phyloP scores from a whole-genome alignment of 2,888 invertebrate genomes.

The Trachelus troglodyta region DNA sequence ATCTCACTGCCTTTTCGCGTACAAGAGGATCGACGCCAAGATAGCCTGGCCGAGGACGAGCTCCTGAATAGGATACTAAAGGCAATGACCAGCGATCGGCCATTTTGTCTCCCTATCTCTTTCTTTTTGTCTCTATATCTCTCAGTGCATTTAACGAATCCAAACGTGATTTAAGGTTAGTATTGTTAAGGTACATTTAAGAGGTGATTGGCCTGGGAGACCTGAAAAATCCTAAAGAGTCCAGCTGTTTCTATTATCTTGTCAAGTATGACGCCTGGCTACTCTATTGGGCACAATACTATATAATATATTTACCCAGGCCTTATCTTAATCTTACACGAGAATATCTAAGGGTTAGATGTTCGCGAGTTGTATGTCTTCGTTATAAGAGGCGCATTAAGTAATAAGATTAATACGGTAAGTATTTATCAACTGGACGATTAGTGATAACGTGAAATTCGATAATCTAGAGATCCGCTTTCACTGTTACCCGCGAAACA shows the following conservation, averaged over 20 bases:
- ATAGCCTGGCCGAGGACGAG: conserved; percentile 90
- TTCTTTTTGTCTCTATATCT: conserved; percentile 7
- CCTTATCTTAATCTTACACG: conserved; percentile 9
- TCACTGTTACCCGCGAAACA: not conserved
- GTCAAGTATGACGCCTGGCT: not conserved
- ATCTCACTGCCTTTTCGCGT: conserved; percentile 91
- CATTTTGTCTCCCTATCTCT: not conserved
- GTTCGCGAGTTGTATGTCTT: conserved; percentile 21
- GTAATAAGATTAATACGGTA: conserved; percentile 18
- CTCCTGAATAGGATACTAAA: conserved; percentile 43
- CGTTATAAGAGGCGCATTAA: conserved; percentile 14
- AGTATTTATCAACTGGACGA: conserved; percentile 19
- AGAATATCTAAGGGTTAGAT: conserved; percentile 23
- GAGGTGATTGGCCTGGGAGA: not conserved
- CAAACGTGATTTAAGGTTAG: conserved; percentile 35
- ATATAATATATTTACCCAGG: conserved; percentile 1
- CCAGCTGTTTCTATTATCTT: not conserved
- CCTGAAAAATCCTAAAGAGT: not conserved
- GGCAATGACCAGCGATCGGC: not conserved
- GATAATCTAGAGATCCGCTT: not conserved
- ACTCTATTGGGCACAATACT: not conserved
- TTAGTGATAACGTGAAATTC: not conserved
- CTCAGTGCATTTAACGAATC: conserved; percentile 28
- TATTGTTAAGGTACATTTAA: conserved; percentile 4
- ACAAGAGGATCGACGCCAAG: conserved; percentile 95